Percentiles rank a stretch among this genome's conserved stretches.
These are phyloP conservation scores for Muntiacus reevesi DNA, from an alignment of 2,113 vertebrate genomes.

Conservation along the genomic window DNA sequence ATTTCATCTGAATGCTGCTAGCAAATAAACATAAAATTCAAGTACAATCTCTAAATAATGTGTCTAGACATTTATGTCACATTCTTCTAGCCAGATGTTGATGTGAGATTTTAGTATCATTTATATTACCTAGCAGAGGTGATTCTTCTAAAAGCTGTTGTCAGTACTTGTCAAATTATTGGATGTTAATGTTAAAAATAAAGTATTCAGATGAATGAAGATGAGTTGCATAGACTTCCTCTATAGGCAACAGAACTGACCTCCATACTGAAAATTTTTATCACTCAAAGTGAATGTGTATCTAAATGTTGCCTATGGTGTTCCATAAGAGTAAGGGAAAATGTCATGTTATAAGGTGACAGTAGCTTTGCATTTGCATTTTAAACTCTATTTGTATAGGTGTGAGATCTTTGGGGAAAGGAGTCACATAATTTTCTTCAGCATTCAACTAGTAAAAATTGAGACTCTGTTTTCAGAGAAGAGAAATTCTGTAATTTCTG, in stretches of 20 bases:
- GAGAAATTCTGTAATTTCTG: not conserved
- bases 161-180: conserved; percentile 1
- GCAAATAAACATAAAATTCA: not conserved
- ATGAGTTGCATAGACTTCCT: not conserved
- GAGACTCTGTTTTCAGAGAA: not conserved
- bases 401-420: not conserved
- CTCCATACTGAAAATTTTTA: not conserved
- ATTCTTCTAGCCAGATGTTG: not conserved
- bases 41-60: not conserved
- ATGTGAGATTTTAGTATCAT: not conserved
- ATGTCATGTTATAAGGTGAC: not conserved
- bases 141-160: not conserved
- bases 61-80: not conserved
- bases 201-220: not conserved
- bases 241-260: not conserved
- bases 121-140: not conserved
- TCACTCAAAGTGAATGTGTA: not conserved
- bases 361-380: not conserved
- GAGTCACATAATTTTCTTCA: not conserved
- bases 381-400: not conserved
- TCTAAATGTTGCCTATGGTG: not conserved
- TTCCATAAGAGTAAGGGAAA: not conserved
- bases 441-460: not conserved
- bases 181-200: conserved; percentile 21
- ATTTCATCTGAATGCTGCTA: not conserved